phyloP scores from a whole-genome alignment of 2,797 vertebrate species.

The Cynopterus sphinx region DNA sequence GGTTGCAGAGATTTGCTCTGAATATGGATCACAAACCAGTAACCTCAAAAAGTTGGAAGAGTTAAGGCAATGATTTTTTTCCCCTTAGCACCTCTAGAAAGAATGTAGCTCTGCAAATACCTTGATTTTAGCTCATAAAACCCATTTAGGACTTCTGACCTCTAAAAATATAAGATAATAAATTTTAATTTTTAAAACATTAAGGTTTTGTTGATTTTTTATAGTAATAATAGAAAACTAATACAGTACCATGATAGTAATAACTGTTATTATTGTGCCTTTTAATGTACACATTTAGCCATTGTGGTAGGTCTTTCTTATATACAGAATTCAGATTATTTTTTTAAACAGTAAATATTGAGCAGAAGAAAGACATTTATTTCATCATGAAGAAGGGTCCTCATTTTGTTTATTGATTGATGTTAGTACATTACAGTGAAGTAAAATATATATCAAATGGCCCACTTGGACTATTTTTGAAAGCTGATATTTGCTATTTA shows the following conservation, averaged over 20 bases:
- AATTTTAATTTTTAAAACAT: background rate
- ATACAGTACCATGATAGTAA: background rate
- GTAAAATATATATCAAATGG: background rate
- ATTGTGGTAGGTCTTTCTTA: background rate
- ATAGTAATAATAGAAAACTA: background rate
- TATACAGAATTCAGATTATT: background rate
- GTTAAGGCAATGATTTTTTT: background rate
- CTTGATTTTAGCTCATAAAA: background rate
- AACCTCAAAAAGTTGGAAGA: background rate
- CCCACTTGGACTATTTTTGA: background rate
- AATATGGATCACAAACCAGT: background rate
- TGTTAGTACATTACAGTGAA: background rate
- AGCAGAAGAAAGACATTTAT: background rate
- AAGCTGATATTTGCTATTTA: background rate
- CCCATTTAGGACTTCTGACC: background rate
- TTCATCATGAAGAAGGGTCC: background rate
- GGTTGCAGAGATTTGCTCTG: background rate
- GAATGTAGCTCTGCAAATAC: background rate
- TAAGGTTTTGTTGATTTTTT: background rate
- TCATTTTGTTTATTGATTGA: background rate
- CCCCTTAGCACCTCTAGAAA: background rate
- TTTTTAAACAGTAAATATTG: background rate
- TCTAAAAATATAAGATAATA: background rate
- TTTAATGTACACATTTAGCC: background rate
- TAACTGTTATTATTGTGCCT: background rate